Percentiles rank a stretch among this genome's conserved stretches.
Evolutionary conservation across 2,888 invertebrate genomes (phyloP).

Genomic region (Dimorphilus gyrociliatus): DNA sequence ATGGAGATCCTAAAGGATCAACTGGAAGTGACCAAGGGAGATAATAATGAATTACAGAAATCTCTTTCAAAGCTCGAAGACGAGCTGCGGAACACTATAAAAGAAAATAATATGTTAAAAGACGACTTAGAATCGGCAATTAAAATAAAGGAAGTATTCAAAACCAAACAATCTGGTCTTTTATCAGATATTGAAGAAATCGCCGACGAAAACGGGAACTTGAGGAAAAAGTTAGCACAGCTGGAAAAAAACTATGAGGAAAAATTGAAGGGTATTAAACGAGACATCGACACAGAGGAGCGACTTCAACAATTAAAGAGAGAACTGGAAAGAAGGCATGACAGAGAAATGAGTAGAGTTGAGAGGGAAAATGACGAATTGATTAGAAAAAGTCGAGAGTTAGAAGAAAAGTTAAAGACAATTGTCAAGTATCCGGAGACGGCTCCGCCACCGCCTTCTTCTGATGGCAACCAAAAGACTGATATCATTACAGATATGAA

Average conservation of each 20-base stretch:
- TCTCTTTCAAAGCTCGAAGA: too few species aligned
- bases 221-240: slow-evolving; percentile 19
- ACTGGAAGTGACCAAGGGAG: slow-evolving; percentile 8
- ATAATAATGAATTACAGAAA: too few species aligned
- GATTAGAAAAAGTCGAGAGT: slow-evolving; percentile 16
- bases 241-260: slow-evolving; percentile 24
- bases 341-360: too few species aligned
- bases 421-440: slow-evolving; percentile 17
- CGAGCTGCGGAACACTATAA: too few species aligned
- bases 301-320: too few species aligned
- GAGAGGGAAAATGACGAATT: slow-evolving; percentile 12
- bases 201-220: slow-evolving; percentile 23
- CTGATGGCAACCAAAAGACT: too few species aligned
- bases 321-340: too few species aligned
- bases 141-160: too few species aligned
- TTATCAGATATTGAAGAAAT: slow-evolving; percentile 22
- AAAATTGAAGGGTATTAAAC: slow-evolving; percentile 14
- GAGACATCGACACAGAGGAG: slow-evolving; percentile 12
- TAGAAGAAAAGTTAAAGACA: slow-evolving; percentile 12
- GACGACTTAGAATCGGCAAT: too few species aligned
- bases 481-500: slow-evolving; percentile 33
- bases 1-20: slow-evolving; percentile 4
- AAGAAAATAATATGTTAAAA: too few species aligned
- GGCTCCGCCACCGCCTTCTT: too few species aligned
- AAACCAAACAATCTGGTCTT: too few species aligned